Base-by-base conservation (phyloP, 2,888 invertebrate species). In the Lithosia quadra region DNA sequence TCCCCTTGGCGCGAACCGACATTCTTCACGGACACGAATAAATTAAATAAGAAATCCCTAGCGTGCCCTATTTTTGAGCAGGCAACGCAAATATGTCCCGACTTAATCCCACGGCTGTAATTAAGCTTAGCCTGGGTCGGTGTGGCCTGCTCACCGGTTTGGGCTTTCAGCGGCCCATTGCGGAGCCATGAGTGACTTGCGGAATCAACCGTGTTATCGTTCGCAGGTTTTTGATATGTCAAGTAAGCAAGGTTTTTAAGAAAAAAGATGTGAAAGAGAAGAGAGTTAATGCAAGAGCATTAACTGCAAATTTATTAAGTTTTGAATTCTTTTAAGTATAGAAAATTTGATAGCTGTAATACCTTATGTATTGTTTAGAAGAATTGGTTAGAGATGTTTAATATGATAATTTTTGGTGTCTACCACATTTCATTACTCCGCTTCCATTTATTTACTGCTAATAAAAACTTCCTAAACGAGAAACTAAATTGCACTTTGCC, bases 41-140 rank as follows among this genome's bases (percentile, higher is more conserved):
- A 88, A 87, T 88, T 88, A 86, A 87, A 85, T 85, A 84, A 84
- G 85, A 84, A 83, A 81, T 81, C 86, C 84, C 84, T 70, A 78
- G 76, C 76, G 83, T 78, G 82, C 78, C 83, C 81, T 87, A 83
- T 86, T 85, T 88, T 83, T 77, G 79, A 75, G 76, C 79, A 78
- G 78, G 78, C 80, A 78, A 78, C 84, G 81, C 80, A 81, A 87
- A 86, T 85, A 85, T 84, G 84, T 83, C 82, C 81, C 82, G 74
- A 68, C 78, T 80, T 80, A 83, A 81, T 87, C 86, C 86, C 85
- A 67, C 64, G 77, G 77, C 72, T 79, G 80, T 84, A 85, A 85
- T 85, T 84, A 85, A 85, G 85, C 80, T 77, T 74, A 80, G 79
- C 78, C 76, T 68, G 79, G 81, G 77, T 76, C 81, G 77, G 77